These are phyloP conservation scores for Entomobrya proxima DNA, from an alignment of 2,888 invertebrate genomes.

Conservation along the genomic window DNA sequence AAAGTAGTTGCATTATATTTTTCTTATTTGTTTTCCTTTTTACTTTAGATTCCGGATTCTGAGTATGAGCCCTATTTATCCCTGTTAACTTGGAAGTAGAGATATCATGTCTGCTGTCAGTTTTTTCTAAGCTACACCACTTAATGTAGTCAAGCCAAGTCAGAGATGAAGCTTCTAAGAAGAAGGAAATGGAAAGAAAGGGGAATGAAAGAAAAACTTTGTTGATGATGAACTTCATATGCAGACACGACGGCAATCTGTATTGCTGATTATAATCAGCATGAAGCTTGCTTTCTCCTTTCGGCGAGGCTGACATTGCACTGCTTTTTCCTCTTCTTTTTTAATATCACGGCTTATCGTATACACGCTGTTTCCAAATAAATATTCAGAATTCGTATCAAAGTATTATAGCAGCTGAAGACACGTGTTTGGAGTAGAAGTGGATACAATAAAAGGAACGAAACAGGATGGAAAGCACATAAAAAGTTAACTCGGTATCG, in stretches of 20 bases:
- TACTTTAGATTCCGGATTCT: too few species aligned
- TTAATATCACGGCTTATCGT: not conserved
- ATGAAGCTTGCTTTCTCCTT: not conserved
- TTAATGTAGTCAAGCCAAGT: slow-evolving; percentile 1
- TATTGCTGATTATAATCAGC: too few species aligned
- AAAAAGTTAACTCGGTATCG: not conserved
- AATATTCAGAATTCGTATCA: not conserved
- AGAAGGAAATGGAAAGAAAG: not conserved
- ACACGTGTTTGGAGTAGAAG: not conserved
- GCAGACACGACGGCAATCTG: not conserved
- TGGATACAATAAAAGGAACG: not conserved
- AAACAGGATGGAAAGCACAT: slow-evolving; percentile 24
- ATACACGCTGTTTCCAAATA: too few species aligned
- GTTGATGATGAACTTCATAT: slow-evolving; percentile 17
- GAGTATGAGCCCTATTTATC: not conserved
- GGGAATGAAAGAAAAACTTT: not conserved
- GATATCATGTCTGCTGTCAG: not conserved
- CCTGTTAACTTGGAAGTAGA: not conserved
- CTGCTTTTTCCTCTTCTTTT: too few species aligned
- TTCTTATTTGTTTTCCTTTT: slow-evolving; percentile 22
- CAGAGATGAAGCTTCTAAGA: not conserved
- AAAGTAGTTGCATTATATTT: slow-evolving; percentile 19
- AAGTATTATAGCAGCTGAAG: not conserved
- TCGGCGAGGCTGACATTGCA: too few species aligned
- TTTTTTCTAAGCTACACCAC: not conserved